These are phyloP conservation scores for Pinna nobilis DNA, from an alignment of 1,140 invertebrate species.

Conservation along the genomic window DNA sequence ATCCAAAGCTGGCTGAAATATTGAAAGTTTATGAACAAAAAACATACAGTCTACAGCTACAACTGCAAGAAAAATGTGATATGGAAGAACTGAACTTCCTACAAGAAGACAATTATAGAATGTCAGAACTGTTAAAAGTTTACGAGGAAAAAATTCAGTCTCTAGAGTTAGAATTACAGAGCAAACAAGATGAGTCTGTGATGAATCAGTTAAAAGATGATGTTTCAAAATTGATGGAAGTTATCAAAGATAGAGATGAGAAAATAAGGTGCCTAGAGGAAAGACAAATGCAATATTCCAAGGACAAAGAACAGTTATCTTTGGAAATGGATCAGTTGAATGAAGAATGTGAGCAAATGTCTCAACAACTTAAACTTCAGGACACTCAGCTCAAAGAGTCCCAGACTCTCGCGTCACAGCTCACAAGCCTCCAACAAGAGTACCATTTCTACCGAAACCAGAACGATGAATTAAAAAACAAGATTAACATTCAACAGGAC, in stretches of 20 bases:
- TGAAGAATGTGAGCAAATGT: constrained; percentile 5
- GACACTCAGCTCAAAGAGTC: constrained; percentile 3
- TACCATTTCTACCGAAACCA: constrained; percentile 42
- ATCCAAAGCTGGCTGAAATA: too few species aligned
- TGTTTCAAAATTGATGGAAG: neutral
- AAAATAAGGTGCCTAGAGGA: neutral
- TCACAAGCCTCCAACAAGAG: constrained; percentile 46
- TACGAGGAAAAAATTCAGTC: neutral
- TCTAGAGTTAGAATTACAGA: neutral
- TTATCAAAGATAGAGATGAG: neutral
- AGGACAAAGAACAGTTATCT: constrained; percentile 16
- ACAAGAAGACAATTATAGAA: constrained; percentile 1
- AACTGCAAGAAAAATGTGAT: too few species aligned
- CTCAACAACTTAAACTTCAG: neutral
- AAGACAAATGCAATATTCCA: too few species aligned
- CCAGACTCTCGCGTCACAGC: constrained; percentile 17
- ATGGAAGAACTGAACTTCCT: too few species aligned
- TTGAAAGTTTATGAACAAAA: neutral
- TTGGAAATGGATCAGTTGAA: constrained; percentile 26
- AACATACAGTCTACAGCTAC: neutral
- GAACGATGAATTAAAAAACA: constrained; percentile 57
- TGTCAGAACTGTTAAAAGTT: neutral
- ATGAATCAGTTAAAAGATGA: neutral
- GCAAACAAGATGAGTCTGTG: constrained; percentile 1
- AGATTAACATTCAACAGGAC: constrained; percentile 59